Percentiles rank a stretch among this genome's conserved stretches.
Evolutionary conservation across 2,113 vertebrate genomes (phyloP).

Genomic region (Sylvia atricapilla): DNA sequence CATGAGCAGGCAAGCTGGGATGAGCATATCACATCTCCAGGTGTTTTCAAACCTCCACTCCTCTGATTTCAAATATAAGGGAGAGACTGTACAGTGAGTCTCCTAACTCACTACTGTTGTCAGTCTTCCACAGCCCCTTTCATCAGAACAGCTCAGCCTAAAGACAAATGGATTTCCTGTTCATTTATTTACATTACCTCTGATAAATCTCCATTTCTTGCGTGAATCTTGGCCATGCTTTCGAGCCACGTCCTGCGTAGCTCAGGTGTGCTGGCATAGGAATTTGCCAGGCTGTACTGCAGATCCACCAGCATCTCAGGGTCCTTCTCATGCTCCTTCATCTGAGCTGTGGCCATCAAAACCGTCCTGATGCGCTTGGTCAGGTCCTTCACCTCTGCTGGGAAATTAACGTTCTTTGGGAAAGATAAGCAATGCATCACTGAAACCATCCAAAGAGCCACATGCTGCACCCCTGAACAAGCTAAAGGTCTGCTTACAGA

Average conservation of each 20-base stretch:
- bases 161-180: not conserved
- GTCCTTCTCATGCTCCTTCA: constrained; percentile 99
- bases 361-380: constrained; percentile 96
- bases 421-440: constrained; percentile 64
- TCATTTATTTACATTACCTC: constrained; percentile 77
- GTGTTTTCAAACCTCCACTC: not conserved
- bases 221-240: constrained; percentile 98
- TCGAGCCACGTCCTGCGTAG: constrained; percentile 95
- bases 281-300: constrained; percentile 97
- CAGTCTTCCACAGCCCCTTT: not conserved
- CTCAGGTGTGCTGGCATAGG: constrained; percentile 96
- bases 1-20: not conserved
- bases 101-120: not conserved
- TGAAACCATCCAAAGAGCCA: not conserved
- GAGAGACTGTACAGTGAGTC: not conserved
- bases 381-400: constrained; percentile 95
- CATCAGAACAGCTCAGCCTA: not conserved
- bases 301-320: constrained; percentile 98
- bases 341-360: constrained; percentile 97
- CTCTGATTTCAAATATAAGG: not conserved
- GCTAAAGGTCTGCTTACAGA: not conserved
- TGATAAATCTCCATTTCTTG: constrained; percentile 94
- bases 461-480: not conserved
- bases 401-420: constrained; percentile 91
- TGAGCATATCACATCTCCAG: not conserved